A percentile compares a stretch with the other conserved stretches of the same genome.
Conservation (phyloP, 2,797 vertebrate genomes). For the Hoplostethus atlanticus region DNA sequence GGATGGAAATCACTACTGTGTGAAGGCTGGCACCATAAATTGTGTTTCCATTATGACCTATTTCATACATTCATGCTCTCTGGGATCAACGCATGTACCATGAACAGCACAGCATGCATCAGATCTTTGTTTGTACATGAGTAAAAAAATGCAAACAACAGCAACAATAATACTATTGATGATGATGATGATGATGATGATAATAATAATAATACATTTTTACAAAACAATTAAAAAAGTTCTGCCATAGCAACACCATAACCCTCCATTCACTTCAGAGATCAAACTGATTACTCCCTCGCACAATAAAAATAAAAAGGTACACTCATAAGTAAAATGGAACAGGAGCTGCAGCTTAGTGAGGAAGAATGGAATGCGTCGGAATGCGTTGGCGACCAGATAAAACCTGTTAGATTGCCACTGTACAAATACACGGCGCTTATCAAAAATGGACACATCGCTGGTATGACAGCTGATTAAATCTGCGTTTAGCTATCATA, state of each 20-base stretch:
- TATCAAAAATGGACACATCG: conserved; percentile 61
- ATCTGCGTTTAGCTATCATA: conserved; percentile 76
- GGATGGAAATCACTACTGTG: conserved; percentile 33
- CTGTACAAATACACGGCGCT: conserved; percentile 16
- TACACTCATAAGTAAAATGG: background rate
- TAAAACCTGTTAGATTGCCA: conserved; percentile 20
- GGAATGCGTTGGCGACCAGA: conserved; percentile 2
- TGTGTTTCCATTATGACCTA: conserved; percentile 8
- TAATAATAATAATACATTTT: too few relatives aligned
- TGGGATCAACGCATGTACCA: conserved; percentile 1
- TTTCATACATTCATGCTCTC: conserved; percentile 33
- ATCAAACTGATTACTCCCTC: too few relatives aligned
- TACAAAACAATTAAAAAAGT: too few relatives aligned
- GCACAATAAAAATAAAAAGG: too few relatives aligned
- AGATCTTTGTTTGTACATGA: too few relatives aligned
- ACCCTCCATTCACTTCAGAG: too few relatives aligned
- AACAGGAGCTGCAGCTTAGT: background rate
- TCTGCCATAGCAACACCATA: too few relatives aligned
- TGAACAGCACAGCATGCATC: background rate
- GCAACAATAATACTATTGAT: too few relatives aligned
- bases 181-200: too few relatives aligned
- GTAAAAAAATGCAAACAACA: too few relatives aligned
- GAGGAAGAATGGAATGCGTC: background rate
- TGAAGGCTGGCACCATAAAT: conserved; percentile 24
- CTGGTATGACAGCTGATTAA: conserved; percentile 73